Percentiles rank a stretch among this genome's conserved stretches.
Conservation (phyloP, 2,888 invertebrate species). For the Polylopha cassiicola region DNA sequence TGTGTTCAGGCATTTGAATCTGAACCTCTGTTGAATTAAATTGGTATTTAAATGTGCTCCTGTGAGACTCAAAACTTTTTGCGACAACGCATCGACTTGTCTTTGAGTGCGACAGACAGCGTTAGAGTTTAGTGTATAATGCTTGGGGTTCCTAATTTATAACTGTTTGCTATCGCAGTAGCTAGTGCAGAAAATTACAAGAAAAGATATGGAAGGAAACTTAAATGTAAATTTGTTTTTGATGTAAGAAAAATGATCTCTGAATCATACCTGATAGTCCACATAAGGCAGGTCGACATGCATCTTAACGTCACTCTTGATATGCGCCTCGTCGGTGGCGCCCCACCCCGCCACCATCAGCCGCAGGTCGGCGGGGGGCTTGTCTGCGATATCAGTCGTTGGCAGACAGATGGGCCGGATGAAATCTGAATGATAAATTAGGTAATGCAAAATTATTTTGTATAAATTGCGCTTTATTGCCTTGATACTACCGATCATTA, state of each 20-base stretch:
- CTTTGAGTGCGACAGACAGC: too few species aligned
- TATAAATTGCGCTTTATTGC: too few species aligned
- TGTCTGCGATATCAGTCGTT: slow-evolving; percentile 27
- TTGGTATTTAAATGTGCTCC: too few species aligned
- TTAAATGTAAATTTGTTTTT: not conserved
- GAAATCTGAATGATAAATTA: slow-evolving; percentile 35
- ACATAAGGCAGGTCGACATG: slow-evolving; percentile 39
- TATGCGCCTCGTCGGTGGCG: slow-evolving; percentile 46
- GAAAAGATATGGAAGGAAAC: not conserved
- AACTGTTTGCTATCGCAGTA: too few species aligned
- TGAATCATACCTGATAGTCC: slow-evolving; percentile 27
- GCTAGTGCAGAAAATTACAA: not conserved
- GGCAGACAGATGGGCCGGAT: slow-evolving; percentile 46
- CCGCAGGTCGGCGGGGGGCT: slow-evolving; percentile 8
- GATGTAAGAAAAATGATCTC: not conserved
- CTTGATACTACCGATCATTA: too few species aligned
- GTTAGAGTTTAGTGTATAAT: too few species aligned
- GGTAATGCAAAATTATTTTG: not conserved
- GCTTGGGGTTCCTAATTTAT: too few species aligned
- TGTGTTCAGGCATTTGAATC: too few species aligned
- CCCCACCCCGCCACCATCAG: slow-evolving; percentile 62
- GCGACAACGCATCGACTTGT: too few species aligned
- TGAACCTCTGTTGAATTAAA: too few species aligned
- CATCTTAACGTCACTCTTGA: slow-evolving; percentile 37
- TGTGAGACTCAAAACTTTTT: too few species aligned